Evolutionary conservation across 2,797 vertebrate species (phyloP), one percentile per base, ranked within the genome.

Genomic region (Lutjanus campechanus): DNA sequence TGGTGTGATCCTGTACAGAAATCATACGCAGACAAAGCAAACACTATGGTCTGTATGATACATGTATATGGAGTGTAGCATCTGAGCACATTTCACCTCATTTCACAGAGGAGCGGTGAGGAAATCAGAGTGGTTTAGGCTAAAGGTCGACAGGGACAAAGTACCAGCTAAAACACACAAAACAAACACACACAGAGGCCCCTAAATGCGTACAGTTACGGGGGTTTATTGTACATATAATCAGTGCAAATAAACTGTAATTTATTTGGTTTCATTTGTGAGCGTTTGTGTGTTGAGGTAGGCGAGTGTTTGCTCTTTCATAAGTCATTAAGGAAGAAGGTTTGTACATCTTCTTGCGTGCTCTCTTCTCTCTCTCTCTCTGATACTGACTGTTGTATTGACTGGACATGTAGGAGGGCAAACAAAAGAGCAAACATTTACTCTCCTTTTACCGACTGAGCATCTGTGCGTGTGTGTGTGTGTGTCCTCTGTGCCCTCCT

Each of bases 351-450:
- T 55, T 41, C 51, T 50, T 25, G 67, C 47, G 40, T 22, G 47
- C 41, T 62, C 43, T 63, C 43, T 47, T 55, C 65, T 73, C 29
- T 36, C 29, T 4, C n/a, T n/a, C 65, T 1, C 49, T 70, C 22
- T 77, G 77, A 73, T 61, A 17, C 58, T 74, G 69, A 73, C 70
- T 54, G 73, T 16, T 61, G 60, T 92, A 85, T 94, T 92, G 90
- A 94, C 83, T 88, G 22, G 20, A 66, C 68, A 81, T 67, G 83
- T 73, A 73, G 88, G 85, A 74, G 83, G 79, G 81, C 83, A 92
- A 90, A 91, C 84, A 91, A 76, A 76, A 62, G 72, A 94, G 91
- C 92, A 96, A 95, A 95, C 90, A 95, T 93, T 94, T 92, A 83
- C 91, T 83, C 84, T 90, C 76, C 79, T 85, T 88, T 86, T 29